Percentiles rank a stretch among this genome's conserved stretches.
These are phyloP conservation scores for Acleris sparsana DNA, from an alignment of 2,888 invertebrate species.

Conservation along the genomic window DNA sequence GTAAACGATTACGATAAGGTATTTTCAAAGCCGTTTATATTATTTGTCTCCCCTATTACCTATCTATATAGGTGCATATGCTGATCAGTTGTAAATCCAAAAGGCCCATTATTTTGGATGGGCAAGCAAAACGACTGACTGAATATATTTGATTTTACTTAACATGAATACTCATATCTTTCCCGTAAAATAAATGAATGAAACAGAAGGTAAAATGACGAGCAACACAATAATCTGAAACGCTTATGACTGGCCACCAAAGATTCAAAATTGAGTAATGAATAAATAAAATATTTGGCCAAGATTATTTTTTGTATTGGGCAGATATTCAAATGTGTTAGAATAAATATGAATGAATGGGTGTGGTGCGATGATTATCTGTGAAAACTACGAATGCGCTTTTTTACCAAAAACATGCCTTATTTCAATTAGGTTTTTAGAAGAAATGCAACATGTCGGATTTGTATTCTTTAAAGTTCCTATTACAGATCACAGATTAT, in stretches of 20 bases:
- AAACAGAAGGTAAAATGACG: conserved; percentile 11
- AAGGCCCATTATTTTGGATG: too few relatives aligned
- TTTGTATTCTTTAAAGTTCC: too few relatives aligned
- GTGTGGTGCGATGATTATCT: conserved; percentile 7
- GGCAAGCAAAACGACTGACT: too few relatives aligned
- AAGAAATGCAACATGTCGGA: neutral
- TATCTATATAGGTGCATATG: too few relatives aligned
- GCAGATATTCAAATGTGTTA: conserved; percentile 3
- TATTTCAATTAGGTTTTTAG: neutral
- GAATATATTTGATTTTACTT: too few relatives aligned
- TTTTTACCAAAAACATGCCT: conserved; percentile 3
- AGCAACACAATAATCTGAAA: conserved; percentile 28
- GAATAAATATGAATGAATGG: neutral
- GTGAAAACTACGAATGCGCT: conserved; percentile 4
- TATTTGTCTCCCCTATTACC: too few relatives aligned
- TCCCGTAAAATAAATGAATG: conserved; percentile 4
- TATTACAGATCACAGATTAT: too few relatives aligned
- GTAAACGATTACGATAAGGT: too few relatives aligned
- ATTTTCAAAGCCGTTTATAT: too few relatives aligned
- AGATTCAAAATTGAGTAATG: conserved; percentile 16
- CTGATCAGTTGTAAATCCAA: too few relatives aligned
- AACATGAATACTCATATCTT: conserved; percentile 19
- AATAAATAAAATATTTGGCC: conserved; percentile 18
- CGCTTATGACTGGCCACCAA: conserved; percentile 31
- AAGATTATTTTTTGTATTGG: neutral